These are phyloP conservation scores for Tursiops truncatus DNA, from an alignment of 2,113 vertebrate species.

Conservation along the genomic window DNA sequence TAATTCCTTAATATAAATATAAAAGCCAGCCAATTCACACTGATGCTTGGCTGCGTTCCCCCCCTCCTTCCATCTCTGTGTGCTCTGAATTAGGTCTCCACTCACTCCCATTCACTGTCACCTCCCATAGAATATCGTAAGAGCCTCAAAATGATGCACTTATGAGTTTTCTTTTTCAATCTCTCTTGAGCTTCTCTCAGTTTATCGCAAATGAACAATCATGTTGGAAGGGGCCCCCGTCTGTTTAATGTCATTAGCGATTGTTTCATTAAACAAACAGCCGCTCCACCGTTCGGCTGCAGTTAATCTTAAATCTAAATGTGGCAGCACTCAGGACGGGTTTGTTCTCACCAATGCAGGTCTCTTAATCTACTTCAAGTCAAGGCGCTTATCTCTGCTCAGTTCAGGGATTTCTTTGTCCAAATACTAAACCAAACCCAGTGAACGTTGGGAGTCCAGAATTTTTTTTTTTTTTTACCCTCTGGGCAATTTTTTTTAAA, in stretches of 20 bases:
- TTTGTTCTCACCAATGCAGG: conserved; percentile 83
- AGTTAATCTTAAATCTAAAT: conserved; percentile 88
- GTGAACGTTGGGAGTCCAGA: conserved; percentile 78
- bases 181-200: conserved; percentile 85
- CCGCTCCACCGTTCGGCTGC: conserved; percentile 80
- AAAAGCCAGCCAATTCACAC: conserved; percentile 76
- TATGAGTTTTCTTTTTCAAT: conserved; percentile 83
- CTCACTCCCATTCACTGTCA: conserved; percentile 78
- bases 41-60: conserved; percentile 28
- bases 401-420: conserved; percentile 86
- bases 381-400: conserved; percentile 86
- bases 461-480: conserved; percentile 51
- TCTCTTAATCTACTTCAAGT: conserved; percentile 87
- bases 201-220: conserved; percentile 88
- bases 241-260: conserved; percentile 90
- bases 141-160: conserved; percentile 82
- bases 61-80: background rate
- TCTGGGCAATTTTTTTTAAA: conserved; percentile 66
- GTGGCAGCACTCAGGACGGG: conserved; percentile 83
- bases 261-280: conserved; percentile 90
- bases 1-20: conserved; percentile 70
- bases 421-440: conserved; percentile 85
- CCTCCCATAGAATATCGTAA: conserved; percentile 75
- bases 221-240: conserved; percentile 86
- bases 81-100: conserved; percentile 29